phyloP scores from a whole-genome alignment of 2,888 invertebrate species.

The Ellobium chinense region DNA sequence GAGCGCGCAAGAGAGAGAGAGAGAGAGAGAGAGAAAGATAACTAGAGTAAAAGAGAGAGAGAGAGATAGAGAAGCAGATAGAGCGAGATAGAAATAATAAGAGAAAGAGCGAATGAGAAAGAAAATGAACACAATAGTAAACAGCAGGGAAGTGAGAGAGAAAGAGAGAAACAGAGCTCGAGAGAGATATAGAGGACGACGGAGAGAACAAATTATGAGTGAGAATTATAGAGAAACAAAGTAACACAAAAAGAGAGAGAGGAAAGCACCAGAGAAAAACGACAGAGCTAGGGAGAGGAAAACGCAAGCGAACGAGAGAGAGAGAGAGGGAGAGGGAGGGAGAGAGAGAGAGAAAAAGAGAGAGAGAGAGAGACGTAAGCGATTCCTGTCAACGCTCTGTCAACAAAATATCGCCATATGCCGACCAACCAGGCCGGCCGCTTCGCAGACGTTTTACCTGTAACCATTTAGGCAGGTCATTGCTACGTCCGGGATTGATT shows the following conservation, averaged over 20 bases:
- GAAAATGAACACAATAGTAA: conserved; percentile 14
- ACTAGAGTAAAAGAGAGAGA: background rate
- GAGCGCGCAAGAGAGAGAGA: conserved; percentile 1
- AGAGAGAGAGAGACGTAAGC: background rate
- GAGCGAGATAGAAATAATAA: conserved; percentile 22
- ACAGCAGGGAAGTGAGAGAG: too few species aligned
- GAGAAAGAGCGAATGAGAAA: conserved; percentile 24
- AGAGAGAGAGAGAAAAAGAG: conserved; percentile 2
- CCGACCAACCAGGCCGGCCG: too few species aligned
- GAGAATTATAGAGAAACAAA: background rate
- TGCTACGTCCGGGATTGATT: too few species aligned
- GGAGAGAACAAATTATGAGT: background rate
- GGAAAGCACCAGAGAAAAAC: background rate
- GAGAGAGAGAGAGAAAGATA: conserved; percentile 3
- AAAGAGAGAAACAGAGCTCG: background rate
- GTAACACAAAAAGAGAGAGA: background rate
- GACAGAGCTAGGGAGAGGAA: background rate
- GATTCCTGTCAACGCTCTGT: too few species aligned
- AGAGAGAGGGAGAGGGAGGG: conserved; percentile 6
- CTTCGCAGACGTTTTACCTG: too few species aligned
- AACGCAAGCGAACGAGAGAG: background rate
- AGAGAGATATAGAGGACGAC: background rate
- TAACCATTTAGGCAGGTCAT: too few species aligned
- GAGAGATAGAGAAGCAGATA: background rate
- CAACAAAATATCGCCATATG: too few species aligned